Base-by-base conservation (phyloP, 2,113 vertebrate species). In the Holacanthus passer region DNA sequence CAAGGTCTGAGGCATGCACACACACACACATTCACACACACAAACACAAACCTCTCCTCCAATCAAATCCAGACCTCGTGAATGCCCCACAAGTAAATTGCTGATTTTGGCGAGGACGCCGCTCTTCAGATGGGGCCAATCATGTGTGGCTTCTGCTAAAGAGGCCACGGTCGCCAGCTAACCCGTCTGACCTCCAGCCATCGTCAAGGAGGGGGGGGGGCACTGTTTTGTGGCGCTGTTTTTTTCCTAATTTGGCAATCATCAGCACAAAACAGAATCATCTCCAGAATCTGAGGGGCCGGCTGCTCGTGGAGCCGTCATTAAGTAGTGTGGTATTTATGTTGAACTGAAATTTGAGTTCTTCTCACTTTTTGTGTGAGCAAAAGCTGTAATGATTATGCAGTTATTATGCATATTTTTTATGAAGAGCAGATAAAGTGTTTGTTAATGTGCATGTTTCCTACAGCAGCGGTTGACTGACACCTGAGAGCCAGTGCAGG, bases 1-100 rank as follows among this genome's bases (percentile, higher is more conserved):
- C 93, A 94, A 94, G 92, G 94, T 91, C 94, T 93, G 84, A 88
- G 92, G 88, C 88, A 92, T 81, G 82, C 82, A 71, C 59, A 58
- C 70, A 78, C 80, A 84, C 63, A 64, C 41, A 20, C 72, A 73
- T 59, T 87, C 79, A 78, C 24, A 73, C 68, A 88, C 58, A 65
- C 77, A 79, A 65, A 78, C 58, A 85, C 71, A 87, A 85, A 77
- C 68, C 82, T 85, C 84, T 89, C 59, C 83, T 79, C 90, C 92
- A 95, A 94, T 95, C 93, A 94, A 77, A 89, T 58, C 27, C 53
- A 86, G 86, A 86, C 89, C 78, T 83, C 37, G 67, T 76, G 64
- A 93, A 88, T 88, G 69, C 73, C 87, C 82, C 83, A 76, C 86
- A 67, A 88, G 86, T 52, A 93, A 94, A 94, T 93, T 86, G 91